Conservation (phyloP, 2,797 vertebrate genomes). For the Sebastes melanostomus region DNA sequence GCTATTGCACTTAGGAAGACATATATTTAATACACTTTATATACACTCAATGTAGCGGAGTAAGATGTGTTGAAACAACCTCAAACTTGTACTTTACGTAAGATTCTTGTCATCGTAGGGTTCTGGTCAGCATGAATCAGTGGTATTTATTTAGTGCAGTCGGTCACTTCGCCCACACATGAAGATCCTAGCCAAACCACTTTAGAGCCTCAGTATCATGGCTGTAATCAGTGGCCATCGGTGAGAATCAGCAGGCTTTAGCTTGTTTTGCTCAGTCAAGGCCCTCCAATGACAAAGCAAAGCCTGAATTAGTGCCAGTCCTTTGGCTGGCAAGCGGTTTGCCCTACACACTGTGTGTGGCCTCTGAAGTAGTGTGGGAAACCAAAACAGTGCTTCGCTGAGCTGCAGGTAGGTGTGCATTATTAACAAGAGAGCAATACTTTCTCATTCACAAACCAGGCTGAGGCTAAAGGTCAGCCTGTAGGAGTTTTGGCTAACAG, state of each 20-base stretch:
- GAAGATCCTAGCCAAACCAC: slow-evolving; percentile 9
- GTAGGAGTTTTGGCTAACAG: neutral
- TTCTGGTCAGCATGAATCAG: neutral
- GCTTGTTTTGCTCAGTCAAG: slow-evolving; percentile 51
- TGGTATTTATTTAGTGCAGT: slow-evolving; percentile 8
- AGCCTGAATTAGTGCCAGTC: slow-evolving; percentile 60
- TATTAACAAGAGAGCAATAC: neutral
- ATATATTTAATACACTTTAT: neutral
- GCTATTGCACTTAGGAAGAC: neutral
- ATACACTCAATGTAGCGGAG: neutral
- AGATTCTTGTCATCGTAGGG: neutral
- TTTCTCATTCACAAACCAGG: slow-evolving; percentile 6
- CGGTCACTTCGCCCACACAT: slow-evolving; percentile 42
- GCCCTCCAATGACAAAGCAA: slow-evolving; percentile 62
- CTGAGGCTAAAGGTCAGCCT: slow-evolving; percentile 1
- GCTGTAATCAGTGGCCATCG: slow-evolving; percentile 45
- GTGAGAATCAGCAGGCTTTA: slow-evolving; percentile 48
- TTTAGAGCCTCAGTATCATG: slow-evolving; percentile 25
- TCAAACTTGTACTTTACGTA: neutral
- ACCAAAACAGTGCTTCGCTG: slow-evolving; percentile 25
- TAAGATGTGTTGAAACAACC: slow-evolving; percentile 3
- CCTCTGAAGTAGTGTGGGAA: slow-evolving; percentile 24
- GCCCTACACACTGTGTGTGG: slow-evolving; percentile 44
- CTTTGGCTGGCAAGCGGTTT: slow-evolving; percentile 36
- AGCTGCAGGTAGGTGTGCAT: slow-evolving; percentile 14